These are phyloP conservation scores for Calameuta filiformis DNA, from an alignment of 2,888 invertebrate genomes.

Conservation along the genomic window DNA sequence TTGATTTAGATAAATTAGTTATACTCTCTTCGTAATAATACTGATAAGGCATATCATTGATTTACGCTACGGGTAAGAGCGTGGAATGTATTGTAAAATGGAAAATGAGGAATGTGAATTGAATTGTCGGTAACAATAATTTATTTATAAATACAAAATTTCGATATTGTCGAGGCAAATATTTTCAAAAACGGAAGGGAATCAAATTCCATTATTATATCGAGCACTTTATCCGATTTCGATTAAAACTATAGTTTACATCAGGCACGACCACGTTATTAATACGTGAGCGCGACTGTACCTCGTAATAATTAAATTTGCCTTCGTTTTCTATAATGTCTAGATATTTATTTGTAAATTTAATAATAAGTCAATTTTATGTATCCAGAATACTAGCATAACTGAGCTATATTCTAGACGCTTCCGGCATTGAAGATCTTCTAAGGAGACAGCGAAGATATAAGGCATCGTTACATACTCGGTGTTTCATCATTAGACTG, in stretches of 20 bases:
- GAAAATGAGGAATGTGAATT: neutral
- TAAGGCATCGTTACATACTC: neutral
- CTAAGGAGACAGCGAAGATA: neutral
- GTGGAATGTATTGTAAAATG: neutral
- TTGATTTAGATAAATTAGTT: neutral
- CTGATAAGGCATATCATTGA: neutral
- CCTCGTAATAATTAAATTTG: neutral
- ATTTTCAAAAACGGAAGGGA: neutral
- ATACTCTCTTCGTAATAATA: neutral
- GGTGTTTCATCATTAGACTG: neutral
- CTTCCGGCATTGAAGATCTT: neutral
- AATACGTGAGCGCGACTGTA: neutral
- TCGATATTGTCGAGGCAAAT: conserved; percentile 1
- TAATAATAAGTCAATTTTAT: neutral
- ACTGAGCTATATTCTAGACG: neutral
- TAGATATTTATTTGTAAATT: neutral
- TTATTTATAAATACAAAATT: conserved; percentile 53
- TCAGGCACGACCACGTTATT: neutral
- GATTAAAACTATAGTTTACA: neutral
- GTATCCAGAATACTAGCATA: neutral
- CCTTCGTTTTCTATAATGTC: neutral
- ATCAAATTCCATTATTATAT: neutral
- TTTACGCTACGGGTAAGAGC: neutral
- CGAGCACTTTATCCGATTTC: neutral
- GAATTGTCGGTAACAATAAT: conserved; percentile 42